Conservation (phyloP, 1,140 invertebrate genomes). For the Listronotus oregonensis region DNA sequence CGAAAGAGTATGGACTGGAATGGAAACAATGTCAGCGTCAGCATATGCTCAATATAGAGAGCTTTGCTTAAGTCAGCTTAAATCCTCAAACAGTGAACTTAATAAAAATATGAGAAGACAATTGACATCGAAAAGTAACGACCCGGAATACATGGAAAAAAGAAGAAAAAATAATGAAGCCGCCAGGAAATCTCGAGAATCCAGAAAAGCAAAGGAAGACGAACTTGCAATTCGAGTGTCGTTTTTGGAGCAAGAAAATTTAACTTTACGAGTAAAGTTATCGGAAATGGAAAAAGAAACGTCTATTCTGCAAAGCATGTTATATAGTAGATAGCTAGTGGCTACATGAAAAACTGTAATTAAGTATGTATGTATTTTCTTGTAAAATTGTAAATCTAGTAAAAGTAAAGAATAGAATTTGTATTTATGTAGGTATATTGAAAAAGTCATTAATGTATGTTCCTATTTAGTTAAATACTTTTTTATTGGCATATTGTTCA, state of each 20-base stretch:
- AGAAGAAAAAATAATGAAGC: constrained; percentile 94
- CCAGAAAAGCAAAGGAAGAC: constrained; percentile 88
- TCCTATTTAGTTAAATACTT: too few species aligned
- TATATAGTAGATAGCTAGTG: too few species aligned
- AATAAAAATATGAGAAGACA: constrained; percentile 71
- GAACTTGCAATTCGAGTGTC: constrained; percentile 86
- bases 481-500: too few species aligned
- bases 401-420: too few species aligned
- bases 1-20: not conserved
- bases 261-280: constrained; percentile 68
- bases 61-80: not conserved
- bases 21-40: not conserved
- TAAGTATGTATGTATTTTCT: too few species aligned
- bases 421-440: too few species aligned
- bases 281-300: constrained; percentile 54
- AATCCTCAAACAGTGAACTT: constrained; percentile 59
- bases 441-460: too few species aligned
- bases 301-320: too few species aligned
- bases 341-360: too few species aligned
- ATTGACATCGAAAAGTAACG: constrained; percentile 47
- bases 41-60: not conserved
- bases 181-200: constrained; percentile 92
- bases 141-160: constrained; percentile 86
- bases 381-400: too few species aligned
- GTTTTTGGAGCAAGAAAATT: constrained; percentile 83